Percentiles rank a stretch among this genome's conserved stretches.
Evolutionary conservation across 2,888 invertebrate species (phyloP).

Genomic region (Bellardia bayeri): DNA sequence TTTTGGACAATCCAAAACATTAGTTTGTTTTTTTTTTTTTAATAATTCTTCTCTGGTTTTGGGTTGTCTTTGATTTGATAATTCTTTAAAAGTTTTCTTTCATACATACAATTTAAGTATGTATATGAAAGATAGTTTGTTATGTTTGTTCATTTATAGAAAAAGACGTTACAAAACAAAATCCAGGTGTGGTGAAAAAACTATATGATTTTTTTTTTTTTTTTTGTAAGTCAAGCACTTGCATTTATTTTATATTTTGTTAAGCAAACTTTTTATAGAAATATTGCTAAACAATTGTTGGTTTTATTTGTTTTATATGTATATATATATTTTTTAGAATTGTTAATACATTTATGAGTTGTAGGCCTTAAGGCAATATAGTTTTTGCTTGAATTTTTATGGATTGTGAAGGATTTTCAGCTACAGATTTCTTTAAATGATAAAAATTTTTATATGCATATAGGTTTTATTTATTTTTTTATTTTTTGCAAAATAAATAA

Average conservation of each 20-base stretch:
- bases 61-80: slow-evolving; percentile 36
- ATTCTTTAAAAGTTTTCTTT: slow-evolving; percentile 8
- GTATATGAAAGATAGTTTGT: slow-evolving; percentile 45
- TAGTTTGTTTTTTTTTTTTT: slow-evolving; percentile 56
- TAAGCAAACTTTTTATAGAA: slow-evolving; percentile 51
- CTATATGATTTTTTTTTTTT: slow-evolving; percentile 22
- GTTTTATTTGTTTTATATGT: slow-evolving; percentile 50
- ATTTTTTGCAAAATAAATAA: slow-evolving; percentile 6
- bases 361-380: slow-evolving; percentile 60
- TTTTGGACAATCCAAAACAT: slow-evolving; percentile 58
- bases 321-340: slow-evolving; percentile 60
- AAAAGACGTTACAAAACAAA: slow-evolving; percentile 72
- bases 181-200: slow-evolving; percentile 67
- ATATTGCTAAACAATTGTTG: slow-evolving; percentile 66
- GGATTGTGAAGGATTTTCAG: slow-evolving; percentile 62
- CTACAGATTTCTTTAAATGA: slow-evolving; percentile 69
- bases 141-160: slow-evolving; percentile 16
- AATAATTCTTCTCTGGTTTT: slow-evolving; percentile 45
- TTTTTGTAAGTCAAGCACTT: slow-evolving; percentile 60
- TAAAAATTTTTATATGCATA: slow-evolving; percentile 68
- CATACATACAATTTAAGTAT: background rate
- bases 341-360: slow-evolving; percentile 74
- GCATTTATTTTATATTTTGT: slow-evolving; percentile 40
- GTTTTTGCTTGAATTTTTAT: slow-evolving; percentile 43
- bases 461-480: background rate